phyloP scores from a whole-genome alignment of 2,797 vertebrate species.

The Odontamblyopus rebecca region DNA sequence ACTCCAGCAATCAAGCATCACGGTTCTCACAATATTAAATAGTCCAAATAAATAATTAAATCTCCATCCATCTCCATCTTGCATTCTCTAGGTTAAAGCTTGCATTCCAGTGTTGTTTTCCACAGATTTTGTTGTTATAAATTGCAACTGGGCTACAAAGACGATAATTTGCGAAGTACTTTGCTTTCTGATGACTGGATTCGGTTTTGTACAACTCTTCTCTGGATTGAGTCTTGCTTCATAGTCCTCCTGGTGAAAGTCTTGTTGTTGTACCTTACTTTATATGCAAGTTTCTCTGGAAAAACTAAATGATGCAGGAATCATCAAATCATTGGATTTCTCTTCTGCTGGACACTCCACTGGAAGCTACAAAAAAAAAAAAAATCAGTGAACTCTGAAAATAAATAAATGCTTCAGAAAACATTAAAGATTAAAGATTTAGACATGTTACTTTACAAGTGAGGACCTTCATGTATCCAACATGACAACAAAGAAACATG shows the following conservation, averaged over 20 bases:
- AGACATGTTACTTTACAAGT: too few relatives aligned
- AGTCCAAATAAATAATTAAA: conserved; percentile 4
- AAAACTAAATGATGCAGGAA: conserved; percentile 52
- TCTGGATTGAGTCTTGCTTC: not conserved
- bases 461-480: too few relatives aligned
- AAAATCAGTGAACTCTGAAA: not conserved
- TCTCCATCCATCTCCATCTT: not conserved
- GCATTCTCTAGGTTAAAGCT: not conserved
- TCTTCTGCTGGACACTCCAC: conserved; percentile 46
- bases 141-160: not conserved
- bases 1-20: not conserved
- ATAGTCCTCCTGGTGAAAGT: not conserved
- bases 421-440: not conserved
- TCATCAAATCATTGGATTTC: conserved; percentile 32
- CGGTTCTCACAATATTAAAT: not conserved
- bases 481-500: too few relatives aligned
- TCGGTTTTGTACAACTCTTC: not conserved
- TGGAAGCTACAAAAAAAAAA: conserved; percentile 46
- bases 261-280: conserved; percentile 40
- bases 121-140: not conserved
- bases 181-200: not conserved
- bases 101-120: not conserved
- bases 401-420: not conserved
- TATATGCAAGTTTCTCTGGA: conserved; percentile 72
- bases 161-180: not conserved